Conservation (phyloP, 2,113 vertebrate genomes). For the Chlorodrepanis virens region DNA sequence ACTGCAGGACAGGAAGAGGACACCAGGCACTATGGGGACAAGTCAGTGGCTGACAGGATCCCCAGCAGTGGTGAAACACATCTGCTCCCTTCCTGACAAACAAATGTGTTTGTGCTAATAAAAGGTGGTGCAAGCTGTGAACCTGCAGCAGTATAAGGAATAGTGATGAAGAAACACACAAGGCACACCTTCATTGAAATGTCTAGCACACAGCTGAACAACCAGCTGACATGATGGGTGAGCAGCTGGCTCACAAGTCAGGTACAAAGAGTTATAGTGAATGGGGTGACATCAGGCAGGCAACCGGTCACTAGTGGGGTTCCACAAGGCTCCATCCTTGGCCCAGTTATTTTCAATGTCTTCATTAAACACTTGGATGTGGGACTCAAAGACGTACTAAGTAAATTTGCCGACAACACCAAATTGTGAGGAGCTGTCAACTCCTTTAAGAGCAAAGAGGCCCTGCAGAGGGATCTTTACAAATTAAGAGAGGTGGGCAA, state of each 20-base stretch:
- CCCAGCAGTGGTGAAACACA: not conserved
- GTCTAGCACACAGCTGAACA: not conserved
- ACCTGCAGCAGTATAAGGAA: not conserved
- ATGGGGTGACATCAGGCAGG: not conserved
- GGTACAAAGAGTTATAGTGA: not conserved
- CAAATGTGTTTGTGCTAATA: rapidly evolving
- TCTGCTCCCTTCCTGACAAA: not conserved
- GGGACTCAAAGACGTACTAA: not conserved
- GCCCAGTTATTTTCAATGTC: not conserved
- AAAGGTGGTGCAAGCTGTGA: not conserved
- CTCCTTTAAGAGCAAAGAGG: not conserved
- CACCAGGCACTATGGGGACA: rapidly evolving
- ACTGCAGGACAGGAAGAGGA: not conserved
- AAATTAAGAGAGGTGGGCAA: not conserved
- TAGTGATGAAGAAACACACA: not conserved
- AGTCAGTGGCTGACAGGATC: not conserved
- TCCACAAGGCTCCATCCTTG: not conserved
- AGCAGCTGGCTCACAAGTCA: not conserved
- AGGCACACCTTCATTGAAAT: not conserved
- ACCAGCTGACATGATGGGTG: not conserved
- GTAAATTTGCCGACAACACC: not conserved
- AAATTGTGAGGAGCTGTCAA: not conserved
- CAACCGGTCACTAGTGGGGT: too few relatives aligned
- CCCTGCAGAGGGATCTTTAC: not conserved
- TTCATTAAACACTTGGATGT: not conserved